Evolutionary conservation across 2,888 invertebrate genomes (phyloP), one percentile per base, ranked within the genome.

Genomic region (Pristionchus exspectatus): DNA sequence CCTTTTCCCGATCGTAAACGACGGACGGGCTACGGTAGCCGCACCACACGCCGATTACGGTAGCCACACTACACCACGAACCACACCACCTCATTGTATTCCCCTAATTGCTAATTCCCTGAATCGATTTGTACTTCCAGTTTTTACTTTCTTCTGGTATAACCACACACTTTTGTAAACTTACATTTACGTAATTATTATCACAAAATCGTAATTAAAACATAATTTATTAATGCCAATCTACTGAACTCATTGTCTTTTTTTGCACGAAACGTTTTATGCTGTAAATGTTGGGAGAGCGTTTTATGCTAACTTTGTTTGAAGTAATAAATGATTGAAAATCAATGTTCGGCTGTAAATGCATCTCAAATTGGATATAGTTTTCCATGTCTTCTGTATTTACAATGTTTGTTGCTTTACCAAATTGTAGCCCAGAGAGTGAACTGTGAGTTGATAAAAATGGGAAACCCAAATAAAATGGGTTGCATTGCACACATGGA

Each of bases 1-100:
- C 94, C 30, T 93, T 94, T 90, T 91, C 94, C 88, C 94, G 88
- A 93, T 91, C 94, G 90, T 94, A 87, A 93, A 66, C 89, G 44
- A 38, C 89, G 44, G 59, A 24, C 10, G 24, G n/a, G 24, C 10
- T 69, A 50, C 69, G 44, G 44, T 87, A 69, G 30, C 66, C 14
- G 18, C 66, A 38, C 27, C n/a, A 44, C 33, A 16, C n/a, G 3
- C 44, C 12, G n/a, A 24, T 5, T 69, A 50, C 69, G 44, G 44
- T 87, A 69, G 30, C 66, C n/a, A 18, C 69, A 4, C n/a, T 44
- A 38, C 33, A 16, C n/a, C 44, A 44, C 27, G n/a, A 21, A 18
- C 54, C 87, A 66, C 72, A 56, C 87, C 87, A 44, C 87, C 16
- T 18, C 72, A n/a, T 69, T 87, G 44, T 33, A 44, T 87, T 69